Evolutionary conservation across 2,113 vertebrate genomes (phyloP).

Genomic region (Choloepus hoffmanni): DNA sequence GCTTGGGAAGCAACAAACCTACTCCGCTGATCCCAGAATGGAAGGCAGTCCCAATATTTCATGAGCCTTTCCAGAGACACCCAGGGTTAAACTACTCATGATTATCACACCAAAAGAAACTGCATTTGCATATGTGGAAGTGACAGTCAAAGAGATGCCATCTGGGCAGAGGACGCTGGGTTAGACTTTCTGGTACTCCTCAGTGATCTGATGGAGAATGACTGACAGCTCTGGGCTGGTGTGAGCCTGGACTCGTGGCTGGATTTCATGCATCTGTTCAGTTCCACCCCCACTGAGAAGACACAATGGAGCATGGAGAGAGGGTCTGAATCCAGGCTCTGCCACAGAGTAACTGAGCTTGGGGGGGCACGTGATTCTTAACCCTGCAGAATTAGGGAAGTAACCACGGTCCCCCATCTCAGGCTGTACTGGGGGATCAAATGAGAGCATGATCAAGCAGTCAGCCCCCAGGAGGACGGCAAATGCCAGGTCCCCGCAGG

Average conservation of each 20-base stretch:
- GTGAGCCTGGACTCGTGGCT: accelerated
- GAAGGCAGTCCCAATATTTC: accelerated
- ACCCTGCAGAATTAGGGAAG: neutral
- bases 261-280: accelerated
- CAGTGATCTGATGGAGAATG: neutral
- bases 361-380: neutral
- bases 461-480: too few species aligned
- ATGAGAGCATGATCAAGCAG: too few species aligned
- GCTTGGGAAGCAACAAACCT: neutral
- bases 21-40: accelerated
- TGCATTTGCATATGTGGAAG: neutral
- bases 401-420: too few species aligned
- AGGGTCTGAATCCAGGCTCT: neutral
- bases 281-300: neutral
- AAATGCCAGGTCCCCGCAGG: neutral
- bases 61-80: neutral
- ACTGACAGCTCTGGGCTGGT: accelerated
- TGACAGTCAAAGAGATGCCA: neutral
- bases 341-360: neutral
- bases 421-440: neutral
- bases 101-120: neutral
- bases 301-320: neutral
- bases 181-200: neutral
- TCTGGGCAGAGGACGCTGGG: neutral
- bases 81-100: neutral